A percentile compares a stretch with the other conserved stretches of the same genome.
These are phyloP conservation scores for Leptinotarsa lineolata DNA, from an alignment of 1,140 invertebrate species.

Conservation along the genomic window DNA sequence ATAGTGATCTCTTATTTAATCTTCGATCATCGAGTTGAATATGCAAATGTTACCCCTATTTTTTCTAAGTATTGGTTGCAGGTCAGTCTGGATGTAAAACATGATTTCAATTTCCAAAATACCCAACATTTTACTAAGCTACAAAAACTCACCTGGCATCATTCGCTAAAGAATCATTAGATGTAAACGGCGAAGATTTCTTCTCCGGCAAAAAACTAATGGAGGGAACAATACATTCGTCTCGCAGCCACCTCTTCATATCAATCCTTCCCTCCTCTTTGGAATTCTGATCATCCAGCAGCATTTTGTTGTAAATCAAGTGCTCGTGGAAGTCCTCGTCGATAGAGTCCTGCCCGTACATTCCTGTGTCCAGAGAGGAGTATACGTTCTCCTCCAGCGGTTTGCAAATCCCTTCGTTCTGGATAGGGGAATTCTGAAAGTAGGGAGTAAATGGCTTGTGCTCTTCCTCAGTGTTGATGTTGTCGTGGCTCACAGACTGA, in stretches of 20 bases:
- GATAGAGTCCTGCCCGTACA: constrained; percentile 55
- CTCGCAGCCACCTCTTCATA: constrained; percentile 45
- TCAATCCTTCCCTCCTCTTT: constrained; percentile 44
- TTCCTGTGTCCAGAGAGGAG: constrained; percentile 45
- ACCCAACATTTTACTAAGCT: too few relatives aligned
- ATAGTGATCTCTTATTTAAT: too few relatives aligned
- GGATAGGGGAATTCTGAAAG: constrained; percentile 63
- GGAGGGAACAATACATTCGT: constrained; percentile 55
- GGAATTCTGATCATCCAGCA: constrained; percentile 67
- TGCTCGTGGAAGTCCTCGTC: constrained; percentile 80
- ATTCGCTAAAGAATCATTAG: constrained; percentile 77
- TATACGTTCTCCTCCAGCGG: constrained; percentile 51
- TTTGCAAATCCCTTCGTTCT: constrained; percentile 62
- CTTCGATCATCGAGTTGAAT: too few relatives aligned
- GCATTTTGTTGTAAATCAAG: constrained; percentile 72
- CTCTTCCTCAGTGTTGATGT: constrained; percentile 55
- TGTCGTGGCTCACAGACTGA: constrained; percentile 64
- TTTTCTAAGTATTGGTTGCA: too few relatives aligned
- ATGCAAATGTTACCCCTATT: too few relatives aligned
- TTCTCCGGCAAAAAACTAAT: constrained; percentile 50
- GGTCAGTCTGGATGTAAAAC: too few relatives aligned
- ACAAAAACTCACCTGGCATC: constrained; percentile 61
- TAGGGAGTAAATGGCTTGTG: constrained; percentile 52
- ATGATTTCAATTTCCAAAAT: background rate
- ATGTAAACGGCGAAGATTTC: constrained; percentile 73